These are phyloP conservation scores for Mormyrus lacerda DNA, from an alignment of 2,113 vertebrate species.

Conservation along the genomic window DNA sequence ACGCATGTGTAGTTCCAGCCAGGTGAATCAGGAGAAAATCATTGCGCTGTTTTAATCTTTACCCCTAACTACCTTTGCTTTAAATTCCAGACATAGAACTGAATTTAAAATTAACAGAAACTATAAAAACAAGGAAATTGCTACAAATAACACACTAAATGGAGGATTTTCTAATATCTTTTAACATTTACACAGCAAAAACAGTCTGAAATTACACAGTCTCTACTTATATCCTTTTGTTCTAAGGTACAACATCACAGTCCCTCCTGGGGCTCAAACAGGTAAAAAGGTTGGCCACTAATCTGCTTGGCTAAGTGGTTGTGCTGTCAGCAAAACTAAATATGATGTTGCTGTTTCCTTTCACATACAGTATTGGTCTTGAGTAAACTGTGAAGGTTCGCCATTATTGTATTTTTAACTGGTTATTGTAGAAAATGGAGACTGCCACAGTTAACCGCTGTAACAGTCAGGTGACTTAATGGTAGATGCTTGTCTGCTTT, in stretches of 20 bases:
- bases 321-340: neutral
- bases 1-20: neutral
- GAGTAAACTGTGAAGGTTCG: neutral
- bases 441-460: neutral
- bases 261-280: neutral
- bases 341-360: neutral
- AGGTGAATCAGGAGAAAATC: neutral
- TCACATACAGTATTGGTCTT: neutral
- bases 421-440: neutral
- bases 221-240: neutral
- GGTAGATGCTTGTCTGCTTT: neutral
- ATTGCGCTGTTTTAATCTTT: neutral
- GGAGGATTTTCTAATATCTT: neutral
- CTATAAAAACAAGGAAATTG: neutral
- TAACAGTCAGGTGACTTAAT: neutral
- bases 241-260: neutral
- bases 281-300: neutral
- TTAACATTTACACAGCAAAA: neutral
- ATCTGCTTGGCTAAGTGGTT: neutral
- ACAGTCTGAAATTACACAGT: neutral
- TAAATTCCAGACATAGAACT: neutral
- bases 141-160: neutral
- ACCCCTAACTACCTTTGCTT: neutral
- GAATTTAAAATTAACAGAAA: neutral
- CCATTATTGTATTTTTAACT: neutral